Evolutionary conservation across 2,888 invertebrate species (phyloP), one percentile per base, ranked within the genome.

Genomic region (Meganola albula): DNA sequence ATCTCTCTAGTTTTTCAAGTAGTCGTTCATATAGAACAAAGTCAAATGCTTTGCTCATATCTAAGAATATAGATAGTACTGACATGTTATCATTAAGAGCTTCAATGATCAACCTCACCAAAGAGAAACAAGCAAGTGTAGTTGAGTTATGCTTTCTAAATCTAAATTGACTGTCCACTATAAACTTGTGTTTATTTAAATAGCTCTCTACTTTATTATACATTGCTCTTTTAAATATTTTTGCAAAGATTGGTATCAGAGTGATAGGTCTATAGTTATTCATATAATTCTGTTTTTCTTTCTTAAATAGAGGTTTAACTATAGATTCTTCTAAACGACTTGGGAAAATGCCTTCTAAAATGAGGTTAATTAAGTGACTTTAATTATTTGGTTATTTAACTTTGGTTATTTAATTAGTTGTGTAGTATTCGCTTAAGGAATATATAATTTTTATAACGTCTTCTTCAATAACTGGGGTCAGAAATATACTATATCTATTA

Each of bases 41-140:
- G 20, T 27, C 18, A 18, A 25, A 25, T 14, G 25, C 25, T 25
- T 25, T 25, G 14, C 25, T 25, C 25, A 25, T 25, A 8, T 25
- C 25, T 14, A 25, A 14, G 10, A 25, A 25, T 14, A 25, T 16
- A 7, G 25, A 25, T 10, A 14, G 16, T 10, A 14, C 25, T 2
- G 25, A 14, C 25, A 14, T 25, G 13, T 25, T 14, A 9, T 25
- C 10, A 25, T 25, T 14, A 14, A 25, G 25, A 2, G 25, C 13
- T 25, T 25, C 25, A 14, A 16, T 25, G 3, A 27, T 18, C 20
- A 27, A 10, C 20, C 20, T 4, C 3, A 16, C 10, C 4, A n/a
- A n/a, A 13, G 10, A 3, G 5, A 10, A 10, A 12, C 22, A 4
- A 9, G 13, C 3, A n/a, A 10, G 22, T 4, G 10, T 4, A 10